Evolutionary conservation across 2,113 vertebrate genomes (phyloP).

Genomic region (Machaerirhynchus nigripectus): DNA sequence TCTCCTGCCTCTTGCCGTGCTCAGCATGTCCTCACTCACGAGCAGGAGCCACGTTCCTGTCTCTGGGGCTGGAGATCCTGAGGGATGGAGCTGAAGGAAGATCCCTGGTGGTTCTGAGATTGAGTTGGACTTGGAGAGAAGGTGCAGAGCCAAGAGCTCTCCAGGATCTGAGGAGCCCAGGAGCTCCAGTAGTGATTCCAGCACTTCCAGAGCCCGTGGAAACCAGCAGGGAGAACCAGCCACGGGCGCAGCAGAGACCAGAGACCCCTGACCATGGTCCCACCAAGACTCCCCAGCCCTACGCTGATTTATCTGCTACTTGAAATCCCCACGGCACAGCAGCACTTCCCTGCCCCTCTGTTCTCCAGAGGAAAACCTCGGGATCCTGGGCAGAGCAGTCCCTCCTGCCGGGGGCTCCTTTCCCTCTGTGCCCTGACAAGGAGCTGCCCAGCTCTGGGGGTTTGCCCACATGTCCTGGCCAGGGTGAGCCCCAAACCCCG

Average conservation of each 20-base stretch:
- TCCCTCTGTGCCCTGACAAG: rapidly evolving
- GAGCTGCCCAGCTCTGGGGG: neutral
- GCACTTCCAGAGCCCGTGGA: neutral
- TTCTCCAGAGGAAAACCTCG: rapidly evolving
- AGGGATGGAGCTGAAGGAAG: neutral
- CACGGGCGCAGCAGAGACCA: neutral
- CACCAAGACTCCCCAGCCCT: neutral
- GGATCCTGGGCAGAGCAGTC: neutral
- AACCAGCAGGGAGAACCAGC: neutral
- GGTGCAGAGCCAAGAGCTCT: neutral
- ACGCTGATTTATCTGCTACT: neutral
- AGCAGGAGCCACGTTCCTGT: neutral
- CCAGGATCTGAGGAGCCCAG: neutral
- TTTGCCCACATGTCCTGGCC: neutral
- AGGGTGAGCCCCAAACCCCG: rapidly evolving
- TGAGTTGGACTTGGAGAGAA: neutral
- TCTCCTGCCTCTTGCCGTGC: neutral
- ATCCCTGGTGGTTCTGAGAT: rapidly evolving
- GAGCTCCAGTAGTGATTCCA: neutral
- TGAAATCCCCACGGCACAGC: rapidly evolving
- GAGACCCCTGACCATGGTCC: neutral
- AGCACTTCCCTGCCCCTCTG: neutral
- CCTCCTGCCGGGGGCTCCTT: neutral
- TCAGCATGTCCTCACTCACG: rapidly evolving
- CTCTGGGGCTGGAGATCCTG: neutral